Evolutionary conservation across 1,140 invertebrate genomes (phyloP).

Genomic region (Coenobita brevimanus): DNA sequence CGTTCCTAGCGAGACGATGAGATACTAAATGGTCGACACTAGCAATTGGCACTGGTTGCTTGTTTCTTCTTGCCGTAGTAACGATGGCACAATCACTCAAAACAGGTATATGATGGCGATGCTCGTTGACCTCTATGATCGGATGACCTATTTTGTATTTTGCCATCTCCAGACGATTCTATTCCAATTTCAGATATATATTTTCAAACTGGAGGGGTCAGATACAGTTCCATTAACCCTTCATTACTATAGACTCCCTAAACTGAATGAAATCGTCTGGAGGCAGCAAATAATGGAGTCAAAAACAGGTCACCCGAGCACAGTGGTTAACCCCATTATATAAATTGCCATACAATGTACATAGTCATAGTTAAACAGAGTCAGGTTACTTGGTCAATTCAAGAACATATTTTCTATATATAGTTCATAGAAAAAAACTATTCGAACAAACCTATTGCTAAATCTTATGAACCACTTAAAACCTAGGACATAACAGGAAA

Average conservation of each 20-base stretch:
- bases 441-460: slow-evolving; percentile 62
- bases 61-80: slow-evolving; percentile 49
- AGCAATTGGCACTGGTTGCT: slow-evolving; percentile 55
- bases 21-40: slow-evolving; percentile 53
- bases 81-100: slow-evolving; percentile 64
- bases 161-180: too few species aligned
- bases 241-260: too few species aligned
- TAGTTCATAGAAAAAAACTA: slow-evolving; percentile 51
- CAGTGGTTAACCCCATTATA: too few species aligned
- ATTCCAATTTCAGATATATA: too few species aligned
- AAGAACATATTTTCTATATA: slow-evolving; percentile 59
- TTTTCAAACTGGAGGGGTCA: too few species aligned
- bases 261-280: too few species aligned
- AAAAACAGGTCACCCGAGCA: too few species aligned
- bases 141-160: too few species aligned
- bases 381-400: slow-evolving; percentile 58
- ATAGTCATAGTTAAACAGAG: slow-evolving; percentile 57
- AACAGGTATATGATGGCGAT: slow-evolving; percentile 52
- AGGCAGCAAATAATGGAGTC: too few species aligned
- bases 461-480: slow-evolving; percentile 58
- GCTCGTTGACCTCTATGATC: slow-evolving; percentile 29
- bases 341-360: slow-evolving; percentile 53
- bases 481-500: slow-evolving; percentile 60
- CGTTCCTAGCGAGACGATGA: slow-evolving; percentile 60
- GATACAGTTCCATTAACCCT: too few species aligned